Evolutionary conservation across 2,797 vertebrate genomes (phyloP), one percentile per base, ranked within the genome.

Genomic region (Sebastolobus altivelis): DNA sequence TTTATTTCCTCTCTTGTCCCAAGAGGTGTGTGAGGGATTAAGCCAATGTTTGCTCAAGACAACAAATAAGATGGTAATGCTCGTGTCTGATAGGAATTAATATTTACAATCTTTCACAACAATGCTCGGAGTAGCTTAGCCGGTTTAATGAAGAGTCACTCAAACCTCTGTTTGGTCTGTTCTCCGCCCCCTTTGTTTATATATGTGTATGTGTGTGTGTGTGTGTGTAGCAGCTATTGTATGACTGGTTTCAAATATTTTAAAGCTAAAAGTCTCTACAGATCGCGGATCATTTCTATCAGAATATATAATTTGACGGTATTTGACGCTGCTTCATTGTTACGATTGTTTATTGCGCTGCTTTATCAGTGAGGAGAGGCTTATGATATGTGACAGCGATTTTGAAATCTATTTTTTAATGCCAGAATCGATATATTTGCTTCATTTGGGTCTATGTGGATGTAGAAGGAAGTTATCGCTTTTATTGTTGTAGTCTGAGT

Each of bases 31-130:
- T 55, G 46, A 77, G 11, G 71, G 63, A 79, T 81, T 84, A 76
- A 52, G 37, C 43, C 29, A 22, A 20, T 61, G 71, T 81, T 87
- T 81, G 61, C 81, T 75, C 16, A 13, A 56, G 16, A 72, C 78
- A 65, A 8, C 70, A 81, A 73, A 79, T 65, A 58, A 49, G 59
- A 81, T 71, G 66, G 0, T 75, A 63, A 80, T 35, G 25, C 55
- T 66, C 14, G 1, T 58, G 78, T 83, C 75, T 71, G 62, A 81
- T 60, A 33, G 52, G 61, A 80, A 63, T 80, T 43, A 75, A 22
- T 4, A 75, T 80, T 73, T 10, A 43, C 49, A 59, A 22, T 71
- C 61, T 67, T 76, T 55, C 9, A n/a, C 29, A 49, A 49, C 69
- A 60, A 73, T n/a, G 60, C 65, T 33, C 2, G 0, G 31, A 70